Conservation (phyloP, 2,888 invertebrate genomes). For the Hydriomena furcata region DNA sequence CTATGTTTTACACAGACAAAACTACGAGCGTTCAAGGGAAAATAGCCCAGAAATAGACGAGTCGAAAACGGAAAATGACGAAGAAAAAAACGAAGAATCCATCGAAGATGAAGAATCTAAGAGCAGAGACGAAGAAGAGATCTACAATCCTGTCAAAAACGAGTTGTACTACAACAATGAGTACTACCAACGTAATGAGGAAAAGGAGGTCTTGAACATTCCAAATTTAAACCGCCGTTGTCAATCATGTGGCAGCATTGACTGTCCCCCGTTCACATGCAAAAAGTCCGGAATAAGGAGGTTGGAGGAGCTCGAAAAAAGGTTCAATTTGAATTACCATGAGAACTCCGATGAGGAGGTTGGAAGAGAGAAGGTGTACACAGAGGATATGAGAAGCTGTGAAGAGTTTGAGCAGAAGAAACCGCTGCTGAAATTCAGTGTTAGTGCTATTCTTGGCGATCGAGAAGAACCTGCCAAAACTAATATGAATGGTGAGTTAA, state of each 20-base stretch:
- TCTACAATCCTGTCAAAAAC: slow-evolving; percentile 51
- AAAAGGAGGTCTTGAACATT: slow-evolving; percentile 71
- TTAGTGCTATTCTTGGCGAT: slow-evolving; percentile 94
- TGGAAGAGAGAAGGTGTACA: slow-evolving; percentile 51
- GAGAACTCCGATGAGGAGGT: slow-evolving; percentile 71
- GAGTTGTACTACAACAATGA: slow-evolving; percentile 64
- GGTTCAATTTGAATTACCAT: slow-evolving; percentile 69
- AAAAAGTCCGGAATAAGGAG: slow-evolving; percentile 73
- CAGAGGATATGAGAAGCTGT: slow-evolving; percentile 70
- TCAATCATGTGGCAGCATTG: slow-evolving; percentile 80
- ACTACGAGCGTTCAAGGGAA: slow-evolving; percentile 61
- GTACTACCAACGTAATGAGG: slow-evolving; percentile 57
- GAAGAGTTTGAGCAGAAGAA: slow-evolving; percentile 82
- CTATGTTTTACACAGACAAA: slow-evolving; percentile 64
- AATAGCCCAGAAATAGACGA: slow-evolving; percentile 70
- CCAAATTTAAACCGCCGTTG: slow-evolving; percentile 72
- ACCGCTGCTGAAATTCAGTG: slow-evolving; percentile 95
- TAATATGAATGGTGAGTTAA: slow-evolving; percentile 65
- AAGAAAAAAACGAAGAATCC: slow-evolving; percentile 30
- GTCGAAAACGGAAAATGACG: slow-evolving; percentile 57
- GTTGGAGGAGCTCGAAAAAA: slow-evolving; percentile 71
- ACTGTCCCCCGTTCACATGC: slow-evolving; percentile 79
- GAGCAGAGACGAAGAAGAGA: slow-evolving; percentile 64
- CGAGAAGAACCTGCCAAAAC: slow-evolving; percentile 65
- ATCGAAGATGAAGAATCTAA: slow-evolving; percentile 60